Evolutionary conservation across 2,113 vertebrate genomes (phyloP).

Genomic region (Cricetomys ansorgei): DNA sequence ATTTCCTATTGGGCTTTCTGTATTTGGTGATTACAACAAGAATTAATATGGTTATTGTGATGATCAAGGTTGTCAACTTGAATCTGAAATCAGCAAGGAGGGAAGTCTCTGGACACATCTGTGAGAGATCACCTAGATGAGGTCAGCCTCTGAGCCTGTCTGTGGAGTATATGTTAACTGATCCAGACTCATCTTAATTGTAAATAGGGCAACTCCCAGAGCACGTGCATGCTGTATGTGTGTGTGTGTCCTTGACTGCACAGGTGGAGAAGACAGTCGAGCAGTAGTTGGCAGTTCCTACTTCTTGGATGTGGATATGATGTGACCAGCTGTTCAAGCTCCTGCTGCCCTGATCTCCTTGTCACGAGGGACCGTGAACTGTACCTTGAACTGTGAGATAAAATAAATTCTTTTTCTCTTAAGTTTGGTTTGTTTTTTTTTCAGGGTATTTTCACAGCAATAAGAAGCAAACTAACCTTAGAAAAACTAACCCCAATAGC

Average conservation of each 20-base stretch:
- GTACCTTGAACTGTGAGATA: not conserved
- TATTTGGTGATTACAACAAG: not conserved
- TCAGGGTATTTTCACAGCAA: not conserved
- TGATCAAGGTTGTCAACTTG: not conserved
- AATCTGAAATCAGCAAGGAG: not conserved
- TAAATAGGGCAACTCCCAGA: not conserved
- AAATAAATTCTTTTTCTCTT: not conserved
- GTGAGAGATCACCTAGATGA: not conserved
- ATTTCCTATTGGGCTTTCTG: not conserved
- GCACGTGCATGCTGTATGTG: not conserved
- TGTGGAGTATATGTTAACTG: not conserved
- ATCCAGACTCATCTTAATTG: not conserved
- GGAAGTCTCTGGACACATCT: not conserved
- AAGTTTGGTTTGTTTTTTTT: not conserved
- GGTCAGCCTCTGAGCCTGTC: not conserved
- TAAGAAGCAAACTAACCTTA: not conserved
- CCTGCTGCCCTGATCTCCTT: no score
- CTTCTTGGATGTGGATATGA: not conserved
- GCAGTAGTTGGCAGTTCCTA: not conserved
- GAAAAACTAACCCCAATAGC: not conserved
- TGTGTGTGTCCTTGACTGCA: not conserved
- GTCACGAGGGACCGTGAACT: not conserved
- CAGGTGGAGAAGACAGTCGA: not conserved
- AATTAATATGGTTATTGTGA: not conserved
- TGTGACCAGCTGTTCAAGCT: not conserved